These are phyloP conservation scores for Diaphora mendica DNA, from an alignment of 2,888 invertebrate species.

Conservation along the genomic window DNA sequence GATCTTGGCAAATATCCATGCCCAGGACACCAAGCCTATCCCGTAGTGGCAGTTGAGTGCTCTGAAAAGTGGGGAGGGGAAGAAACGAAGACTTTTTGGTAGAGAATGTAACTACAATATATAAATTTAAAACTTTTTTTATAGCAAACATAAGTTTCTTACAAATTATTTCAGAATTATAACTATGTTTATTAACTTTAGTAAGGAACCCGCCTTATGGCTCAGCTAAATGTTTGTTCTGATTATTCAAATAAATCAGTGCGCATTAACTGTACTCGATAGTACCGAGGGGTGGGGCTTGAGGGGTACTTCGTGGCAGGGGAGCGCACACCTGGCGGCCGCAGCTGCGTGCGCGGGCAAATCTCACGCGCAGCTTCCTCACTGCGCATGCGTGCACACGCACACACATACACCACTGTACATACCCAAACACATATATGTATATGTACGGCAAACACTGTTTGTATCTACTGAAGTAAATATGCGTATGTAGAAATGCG, in stretches of 20 bases:
- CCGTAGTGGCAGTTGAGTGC: too few relatives aligned
- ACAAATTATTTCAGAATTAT: neutral
- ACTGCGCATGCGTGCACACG: constrained; percentile 76
- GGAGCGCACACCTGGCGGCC: constrained; percentile 82
- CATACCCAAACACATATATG: neutral
- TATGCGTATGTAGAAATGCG: constrained; percentile 33
- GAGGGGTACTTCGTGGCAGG: constrained; percentile 64
- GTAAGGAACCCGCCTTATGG: neutral
- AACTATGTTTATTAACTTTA: neutral
- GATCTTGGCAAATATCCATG: too few relatives aligned
- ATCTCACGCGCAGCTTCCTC: constrained; percentile 86
- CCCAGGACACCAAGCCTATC: too few relatives aligned
- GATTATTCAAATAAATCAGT: constrained; percentile 34
- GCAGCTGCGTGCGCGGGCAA: constrained; percentile 82
- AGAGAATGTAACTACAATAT: too few relatives aligned
- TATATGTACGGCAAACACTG: neutral
- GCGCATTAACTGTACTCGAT: constrained; percentile 46
- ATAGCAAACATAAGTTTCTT: neutral
- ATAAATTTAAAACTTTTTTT: neutral
- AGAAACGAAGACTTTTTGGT: too few relatives aligned
- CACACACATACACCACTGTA: constrained; percentile 42
- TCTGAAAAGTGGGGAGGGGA: too few relatives aligned
- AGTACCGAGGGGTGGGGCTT: constrained; percentile 67
- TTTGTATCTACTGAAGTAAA: constrained; percentile 38
- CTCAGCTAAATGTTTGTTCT: neutral